A percentile compares a stretch with the other conserved stretches of the same genome.
phyloP scores from a whole-genome alignment of 2,888 invertebrate species.

The Apoda limacodes region DNA sequence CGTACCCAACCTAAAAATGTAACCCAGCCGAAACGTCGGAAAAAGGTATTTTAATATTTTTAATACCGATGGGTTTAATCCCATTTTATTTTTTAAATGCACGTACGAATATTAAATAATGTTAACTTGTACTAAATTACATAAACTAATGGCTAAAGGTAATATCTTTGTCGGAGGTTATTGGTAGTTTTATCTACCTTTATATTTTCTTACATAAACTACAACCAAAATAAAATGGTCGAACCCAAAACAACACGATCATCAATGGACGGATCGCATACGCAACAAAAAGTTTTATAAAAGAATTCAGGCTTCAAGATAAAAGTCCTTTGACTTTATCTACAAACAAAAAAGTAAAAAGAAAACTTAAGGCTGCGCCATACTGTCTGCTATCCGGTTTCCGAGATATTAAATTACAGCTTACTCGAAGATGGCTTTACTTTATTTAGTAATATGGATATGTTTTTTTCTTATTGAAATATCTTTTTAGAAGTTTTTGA shows the following conservation, averaged over 20 bases:
- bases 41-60: no score
- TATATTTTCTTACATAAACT: constrained; percentile 25
- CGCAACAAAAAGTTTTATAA: constrained; percentile 40
- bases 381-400: constrained; percentile 69
- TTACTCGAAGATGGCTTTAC: constrained; percentile 40
- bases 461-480: constrained; percentile 54
- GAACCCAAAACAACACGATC: constrained; percentile 36
- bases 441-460: constrained; percentile 45
- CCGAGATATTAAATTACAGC: constrained; percentile 57
- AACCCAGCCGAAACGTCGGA: no score
- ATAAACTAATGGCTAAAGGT: no score
- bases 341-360: constrained; percentile 46
- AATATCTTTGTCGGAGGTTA: no score
- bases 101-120: no score
- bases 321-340: constrained; percentile 52
- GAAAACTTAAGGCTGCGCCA: constrained; percentile 61
- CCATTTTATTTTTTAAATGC: no score
- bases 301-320: constrained; percentile 35
- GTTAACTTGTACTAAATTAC: no score
- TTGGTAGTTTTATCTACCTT: constrained; percentile 25
- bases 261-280: constrained; percentile 50
- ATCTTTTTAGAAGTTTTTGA: constrained; percentile 29
- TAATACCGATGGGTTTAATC: no score
- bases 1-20: no score
- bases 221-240: constrained; percentile 27